Base-by-base conservation (phyloP, 2,888 invertebrate genomes). In the Synanthedon tipuliformis region DNA sequence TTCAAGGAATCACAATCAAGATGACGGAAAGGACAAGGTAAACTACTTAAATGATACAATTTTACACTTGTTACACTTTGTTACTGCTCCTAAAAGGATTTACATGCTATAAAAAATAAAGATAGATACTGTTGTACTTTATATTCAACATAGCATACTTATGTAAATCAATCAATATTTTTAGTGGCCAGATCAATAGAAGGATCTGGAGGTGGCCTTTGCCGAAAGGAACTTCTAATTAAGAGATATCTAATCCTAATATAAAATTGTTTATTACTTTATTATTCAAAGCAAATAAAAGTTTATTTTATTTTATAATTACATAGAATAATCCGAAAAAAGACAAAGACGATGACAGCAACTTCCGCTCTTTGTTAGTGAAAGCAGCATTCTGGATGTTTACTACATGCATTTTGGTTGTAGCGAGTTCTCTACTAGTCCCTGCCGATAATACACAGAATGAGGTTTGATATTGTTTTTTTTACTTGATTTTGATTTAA, bases 371-470 rank as follows among this genome's bases (percentile, higher is more conserved):
- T 0, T 75, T 94, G 3, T 59, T 94, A 27, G 90, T 93, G 23
- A 95, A 95, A 71, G 93, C 92, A 0, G 89, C 92, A n/a, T 87
- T 95, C 51, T 95, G 94, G 94, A 90, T 94, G 89, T 78, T 94
- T 34, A 92, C 92, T 3, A 92, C 93, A 13, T 93, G 92, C 66
- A 89, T 94, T 81, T 88, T 94, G 40, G 90, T 94, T 27, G 89
- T 93, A n/a, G 84, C 92, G 54, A 89, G 94, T 58, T 92, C 94
- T 0, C 73, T 94, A 48, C 72, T 94, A 53, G 90, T 94, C 57
- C 93, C 94, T 0, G 90, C 90, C 53, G 79, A 85, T 51, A 92
- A 90, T 53, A 90, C 90, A 61, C 92, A 93, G 64, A 93, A 92
- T 60, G 95, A 95, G 87, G 93, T 93, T 34, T 34, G 34, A 34